These are phyloP conservation scores for Eriosoma lanigerum DNA, from an alignment of 1,140 invertebrate genomes.

Conservation along the genomic window DNA sequence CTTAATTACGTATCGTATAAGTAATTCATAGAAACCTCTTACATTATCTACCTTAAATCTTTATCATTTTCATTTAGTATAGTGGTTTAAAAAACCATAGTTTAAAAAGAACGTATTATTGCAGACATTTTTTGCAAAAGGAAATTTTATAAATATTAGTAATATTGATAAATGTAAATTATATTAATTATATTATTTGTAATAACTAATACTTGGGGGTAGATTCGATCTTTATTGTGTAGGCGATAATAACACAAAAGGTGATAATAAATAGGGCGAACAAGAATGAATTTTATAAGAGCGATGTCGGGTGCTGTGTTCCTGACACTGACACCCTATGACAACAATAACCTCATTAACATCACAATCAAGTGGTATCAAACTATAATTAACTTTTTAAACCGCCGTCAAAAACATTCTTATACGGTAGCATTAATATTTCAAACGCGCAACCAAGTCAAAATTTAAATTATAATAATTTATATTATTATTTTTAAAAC, in stretches of 20 bases:
- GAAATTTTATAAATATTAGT: no score
- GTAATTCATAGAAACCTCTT: no score
- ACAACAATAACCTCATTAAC: conserved; percentile 51
- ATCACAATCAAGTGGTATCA: conserved; percentile 44
- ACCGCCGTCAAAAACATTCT: conserved; percentile 46
- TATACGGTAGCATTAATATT: conserved; percentile 25
- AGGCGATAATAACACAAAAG: conserved; percentile 30
- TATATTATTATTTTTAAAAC: background rate
- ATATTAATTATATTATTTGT: background rate
- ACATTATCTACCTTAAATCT: no score
- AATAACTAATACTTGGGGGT: background rate
- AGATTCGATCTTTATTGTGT: conserved; percentile 12
- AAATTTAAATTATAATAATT: background rate
- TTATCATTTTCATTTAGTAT: no score
- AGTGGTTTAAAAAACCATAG: no score
- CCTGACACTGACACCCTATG: conserved; percentile 42
- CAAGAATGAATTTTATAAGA: conserved; percentile 15
- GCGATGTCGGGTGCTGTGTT: conserved; percentile 27
- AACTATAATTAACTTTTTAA: conserved; percentile 51
- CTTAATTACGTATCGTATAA: no score
- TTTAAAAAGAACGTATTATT: no score
- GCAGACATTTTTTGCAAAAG: background rate
- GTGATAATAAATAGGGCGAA: conserved; percentile 5
- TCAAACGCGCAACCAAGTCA: conserved; percentile 23
- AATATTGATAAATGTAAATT: background rate